Percentiles rank a stretch among this genome's conserved stretches.
Conservation (phyloP, 2,888 invertebrate genomes). For the Leuctra nigra region DNA sequence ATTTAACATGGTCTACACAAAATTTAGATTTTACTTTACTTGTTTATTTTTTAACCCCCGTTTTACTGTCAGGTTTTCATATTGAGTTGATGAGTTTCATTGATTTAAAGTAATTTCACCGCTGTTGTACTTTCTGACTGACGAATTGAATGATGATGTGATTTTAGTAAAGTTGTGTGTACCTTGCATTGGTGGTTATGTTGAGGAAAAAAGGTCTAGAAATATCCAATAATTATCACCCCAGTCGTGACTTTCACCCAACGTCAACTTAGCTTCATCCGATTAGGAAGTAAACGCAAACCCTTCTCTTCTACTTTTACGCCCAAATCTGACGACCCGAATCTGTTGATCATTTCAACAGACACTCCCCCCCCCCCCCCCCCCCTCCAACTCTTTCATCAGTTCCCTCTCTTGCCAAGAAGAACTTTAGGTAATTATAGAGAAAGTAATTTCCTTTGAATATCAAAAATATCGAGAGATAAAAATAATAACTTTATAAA, state of each 20-base stretch:
- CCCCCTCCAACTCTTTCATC: not conserved
- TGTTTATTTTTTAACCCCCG: no score
- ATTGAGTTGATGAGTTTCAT: no score
- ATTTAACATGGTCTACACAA: no score
- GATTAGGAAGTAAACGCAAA: not conserved
- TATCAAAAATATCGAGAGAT: not conserved
- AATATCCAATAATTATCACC: slow-evolving; percentile 7
- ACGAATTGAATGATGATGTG: no score
- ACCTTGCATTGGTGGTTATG: no score
- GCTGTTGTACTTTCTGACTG: no score
- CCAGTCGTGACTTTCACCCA: not conserved
- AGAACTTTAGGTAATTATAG: not conserved
- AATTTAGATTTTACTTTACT: no score
- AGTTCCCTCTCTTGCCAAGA: not conserved
- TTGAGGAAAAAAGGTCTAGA: not conserved
- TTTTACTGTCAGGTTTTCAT: no score
- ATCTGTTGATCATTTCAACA: not conserved
- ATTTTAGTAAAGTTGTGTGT: not conserved
- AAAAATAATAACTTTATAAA: not conserved
- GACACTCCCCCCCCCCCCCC: not conserved
- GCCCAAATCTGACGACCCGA: not conserved
- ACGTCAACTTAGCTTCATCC: not conserved
- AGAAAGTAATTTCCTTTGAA: slow-evolving; percentile 8
- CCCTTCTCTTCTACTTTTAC: not conserved
- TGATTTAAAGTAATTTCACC: no score